phyloP scores from a whole-genome alignment of 2,797 vertebrate genomes.

The Rhodeus uyekii region DNA sequence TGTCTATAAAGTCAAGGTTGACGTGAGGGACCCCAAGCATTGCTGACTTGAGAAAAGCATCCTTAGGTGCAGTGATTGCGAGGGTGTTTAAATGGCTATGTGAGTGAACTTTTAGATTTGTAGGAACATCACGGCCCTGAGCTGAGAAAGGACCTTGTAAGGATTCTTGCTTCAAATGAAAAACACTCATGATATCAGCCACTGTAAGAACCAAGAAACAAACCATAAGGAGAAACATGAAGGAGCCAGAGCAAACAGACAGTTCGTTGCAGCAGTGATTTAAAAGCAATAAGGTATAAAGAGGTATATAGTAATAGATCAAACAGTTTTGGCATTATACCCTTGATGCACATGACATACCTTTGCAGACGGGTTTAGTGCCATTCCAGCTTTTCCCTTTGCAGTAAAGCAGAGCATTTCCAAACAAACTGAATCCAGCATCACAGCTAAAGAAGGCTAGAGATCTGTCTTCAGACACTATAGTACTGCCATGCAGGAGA shows the following conservation, averaged over 20 bases:
- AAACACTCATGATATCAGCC: slow-evolving; percentile 65
- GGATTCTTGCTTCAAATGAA: slow-evolving; percentile 44
- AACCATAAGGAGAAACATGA: background rate
- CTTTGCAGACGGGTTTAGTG: slow-evolving; percentile 73
- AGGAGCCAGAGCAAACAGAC: slow-evolving; percentile 3
- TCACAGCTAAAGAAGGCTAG: slow-evolving; percentile 69
- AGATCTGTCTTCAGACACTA: slow-evolving; percentile 64
- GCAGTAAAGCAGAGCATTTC: slow-evolving; percentile 70
- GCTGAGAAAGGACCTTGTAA: slow-evolving; percentile 31
- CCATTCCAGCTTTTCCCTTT: slow-evolving; percentile 73
- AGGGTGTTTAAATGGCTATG: slow-evolving; percentile 47
- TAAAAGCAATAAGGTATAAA: background rate
- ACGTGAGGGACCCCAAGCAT: slow-evolving; percentile 8
- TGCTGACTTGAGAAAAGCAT: slow-evolving; percentile 39
- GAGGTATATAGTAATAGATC: background rate
- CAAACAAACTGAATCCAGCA: slow-evolving; percentile 67
- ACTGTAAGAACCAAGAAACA: slow-evolving; percentile 56
- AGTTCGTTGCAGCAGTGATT: background rate
- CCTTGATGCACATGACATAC: slow-evolving; percentile 52
- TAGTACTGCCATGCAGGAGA: slow-evolving; percentile 63
- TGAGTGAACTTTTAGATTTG: slow-evolving; percentile 37
- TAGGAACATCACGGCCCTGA: slow-evolving; percentile 43
- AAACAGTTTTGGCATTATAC: background rate
- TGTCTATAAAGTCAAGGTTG: slow-evolving; percentile 26
- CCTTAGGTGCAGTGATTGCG: slow-evolving; percentile 49